These are phyloP conservation scores for Falco columbarius DNA, from an alignment of 2,797 vertebrate genomes.

Conservation along the genomic window DNA sequence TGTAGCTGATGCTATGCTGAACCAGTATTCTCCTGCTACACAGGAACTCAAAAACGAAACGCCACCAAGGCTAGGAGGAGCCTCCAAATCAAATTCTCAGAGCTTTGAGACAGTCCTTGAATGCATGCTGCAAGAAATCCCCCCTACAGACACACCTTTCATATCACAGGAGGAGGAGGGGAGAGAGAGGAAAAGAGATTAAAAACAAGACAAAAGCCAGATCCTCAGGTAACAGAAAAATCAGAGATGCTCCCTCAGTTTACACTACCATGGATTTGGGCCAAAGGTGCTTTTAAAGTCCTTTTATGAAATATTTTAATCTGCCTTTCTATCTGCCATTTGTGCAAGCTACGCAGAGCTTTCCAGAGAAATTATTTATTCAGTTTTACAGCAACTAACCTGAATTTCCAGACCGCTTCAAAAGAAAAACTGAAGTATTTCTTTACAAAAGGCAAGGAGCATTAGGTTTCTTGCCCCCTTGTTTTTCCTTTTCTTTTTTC, in stretches of 20 bases:
- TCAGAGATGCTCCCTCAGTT: background rate
- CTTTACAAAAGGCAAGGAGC: conserved; percentile 8
- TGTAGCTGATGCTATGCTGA: background rate
- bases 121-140: background rate
- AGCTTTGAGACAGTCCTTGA: background rate
- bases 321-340: background rate
- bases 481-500: background rate
- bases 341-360: background rate
- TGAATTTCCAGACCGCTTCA: conserved; percentile 52
- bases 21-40: background rate
- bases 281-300: background rate
- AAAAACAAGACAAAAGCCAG: background rate
- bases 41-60: background rate
- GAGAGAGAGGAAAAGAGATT: background rate
- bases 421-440: conserved; percentile 6
- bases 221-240: conserved; percentile 30
- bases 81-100: background rate
- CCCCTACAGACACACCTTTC: background rate
- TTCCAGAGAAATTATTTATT: conserved; percentile 45
- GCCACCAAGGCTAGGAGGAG: background rate
- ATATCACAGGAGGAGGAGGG: background rate
- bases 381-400: conserved; percentile 49
- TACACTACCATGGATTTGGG: background rate
- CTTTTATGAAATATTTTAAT: background rate
- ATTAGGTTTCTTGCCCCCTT: background rate